A percentile compares a stretch with the other conserved stretches of the same genome.
These are phyloP conservation scores for Cariama cristata DNA, from an alignment of 2,113 vertebrate species.

Conservation along the genomic window DNA sequence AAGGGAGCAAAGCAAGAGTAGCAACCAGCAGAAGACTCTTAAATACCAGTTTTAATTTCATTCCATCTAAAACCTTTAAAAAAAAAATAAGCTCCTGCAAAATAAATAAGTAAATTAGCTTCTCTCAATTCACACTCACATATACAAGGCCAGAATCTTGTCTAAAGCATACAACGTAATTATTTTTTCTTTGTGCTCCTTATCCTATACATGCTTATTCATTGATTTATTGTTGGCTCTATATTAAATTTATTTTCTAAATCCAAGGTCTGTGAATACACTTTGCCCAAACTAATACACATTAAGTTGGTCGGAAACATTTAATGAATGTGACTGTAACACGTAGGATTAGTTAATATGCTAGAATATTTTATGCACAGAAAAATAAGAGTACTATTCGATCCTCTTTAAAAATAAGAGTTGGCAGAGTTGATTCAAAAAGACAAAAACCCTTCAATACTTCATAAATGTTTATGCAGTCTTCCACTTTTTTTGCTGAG, in stretches of 20 bases:
- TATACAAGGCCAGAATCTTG: not conserved
- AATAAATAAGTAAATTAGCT: not conserved
- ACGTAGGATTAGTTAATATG: not conserved
- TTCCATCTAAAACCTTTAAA: not conserved
- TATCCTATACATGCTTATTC: not conserved
- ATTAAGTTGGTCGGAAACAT: not conserved
- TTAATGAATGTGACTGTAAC: not conserved
- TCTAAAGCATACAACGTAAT: not conserved
- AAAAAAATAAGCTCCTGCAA: not conserved
- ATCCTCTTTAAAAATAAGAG: not conserved
- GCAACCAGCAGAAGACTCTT: not conserved
- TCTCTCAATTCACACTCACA: not conserved
- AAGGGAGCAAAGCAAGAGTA: not conserved
- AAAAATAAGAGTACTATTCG: not conserved
- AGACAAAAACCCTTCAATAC: not conserved
- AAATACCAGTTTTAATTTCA: not conserved
- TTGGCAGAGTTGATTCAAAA: not conserved
- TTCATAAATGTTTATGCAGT: not conserved
- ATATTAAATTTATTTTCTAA: slow-evolving; percentile 5
- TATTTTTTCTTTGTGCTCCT: not conserved
- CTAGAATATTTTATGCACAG: not conserved
- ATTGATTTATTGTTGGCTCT: not conserved
- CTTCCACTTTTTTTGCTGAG: slow-evolving; percentile 3
- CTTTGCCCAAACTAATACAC: not conserved
- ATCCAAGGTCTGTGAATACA: not conserved